A percentile compares a stretch with the other conserved stretches of the same genome.
phyloP scores from a whole-genome alignment of 2,797 vertebrate genomes.

The Microcaecilia unicolor region DNA sequence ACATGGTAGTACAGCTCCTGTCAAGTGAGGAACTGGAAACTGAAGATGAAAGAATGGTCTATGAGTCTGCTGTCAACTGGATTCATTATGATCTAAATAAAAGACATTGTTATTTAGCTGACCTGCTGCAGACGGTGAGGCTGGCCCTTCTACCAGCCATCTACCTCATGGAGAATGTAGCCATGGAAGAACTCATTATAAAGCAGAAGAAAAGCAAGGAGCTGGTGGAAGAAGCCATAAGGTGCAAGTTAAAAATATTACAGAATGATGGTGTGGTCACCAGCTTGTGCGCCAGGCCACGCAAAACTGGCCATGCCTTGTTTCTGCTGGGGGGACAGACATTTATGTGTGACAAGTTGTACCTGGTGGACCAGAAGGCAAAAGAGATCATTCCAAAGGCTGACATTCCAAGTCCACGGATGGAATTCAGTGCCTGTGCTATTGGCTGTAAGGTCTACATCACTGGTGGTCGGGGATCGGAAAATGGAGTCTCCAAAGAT shows the following conservation, averaged over 20 bases:
- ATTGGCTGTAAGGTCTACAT: slow-evolving; percentile 97
- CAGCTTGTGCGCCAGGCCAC: slow-evolving; percentile 85
- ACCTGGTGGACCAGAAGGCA: slow-evolving; percentile 95
- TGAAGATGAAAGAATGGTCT: slow-evolving; percentile 90
- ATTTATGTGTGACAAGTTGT: slow-evolving; percentile 97
- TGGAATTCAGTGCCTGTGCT: slow-evolving; percentile 95
- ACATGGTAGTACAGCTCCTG: slow-evolving; percentile 89
- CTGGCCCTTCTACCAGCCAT: slow-evolving; percentile 89
- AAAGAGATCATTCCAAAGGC: slow-evolving; percentile 98
- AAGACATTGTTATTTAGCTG: slow-evolving; percentile 78
- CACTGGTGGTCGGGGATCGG: slow-evolving; percentile 88
- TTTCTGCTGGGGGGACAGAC: slow-evolving; percentile 93
- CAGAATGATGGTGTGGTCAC: slow-evolving; percentile 95
- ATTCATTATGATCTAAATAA: slow-evolving; percentile 87
- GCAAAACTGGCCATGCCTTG: slow-evolving; percentile 91
- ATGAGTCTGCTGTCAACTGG: slow-evolving; percentile 92
- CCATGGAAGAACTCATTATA: slow-evolving; percentile 89
- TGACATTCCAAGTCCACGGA: slow-evolving; percentile 92
- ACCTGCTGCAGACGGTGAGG: slow-evolving; percentile 83
- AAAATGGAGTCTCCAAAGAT: slow-evolving; percentile 95
- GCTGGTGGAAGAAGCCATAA: slow-evolving; percentile 90
- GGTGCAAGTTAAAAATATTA: slow-evolving; percentile 91
- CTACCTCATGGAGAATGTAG: slow-evolving; percentile 97
- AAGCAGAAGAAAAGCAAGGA: slow-evolving; percentile 90
- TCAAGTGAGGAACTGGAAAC: slow-evolving; percentile 95